Evolutionary conservation across 2,797 vertebrate genomes (phyloP).

Genomic region (Fratercula arctica): DNA sequence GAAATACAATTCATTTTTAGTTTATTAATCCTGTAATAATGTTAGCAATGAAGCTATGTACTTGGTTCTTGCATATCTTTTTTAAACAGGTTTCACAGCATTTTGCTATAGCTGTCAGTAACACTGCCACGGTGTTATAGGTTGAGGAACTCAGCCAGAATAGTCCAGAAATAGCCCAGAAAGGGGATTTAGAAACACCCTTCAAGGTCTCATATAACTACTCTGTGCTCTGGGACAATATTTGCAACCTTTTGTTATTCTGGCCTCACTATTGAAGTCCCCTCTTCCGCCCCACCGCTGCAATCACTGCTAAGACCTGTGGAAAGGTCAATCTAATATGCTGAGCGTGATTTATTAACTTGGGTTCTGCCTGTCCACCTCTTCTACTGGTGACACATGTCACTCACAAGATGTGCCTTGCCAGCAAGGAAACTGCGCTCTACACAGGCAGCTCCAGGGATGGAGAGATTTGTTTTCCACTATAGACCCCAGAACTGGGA

Average conservation of each 20-base stretch:
- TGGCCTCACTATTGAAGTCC: background rate
- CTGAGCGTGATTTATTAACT: background rate
- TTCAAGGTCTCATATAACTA: background rate
- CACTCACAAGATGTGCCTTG: background rate
- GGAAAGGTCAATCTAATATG: rapidly evolving
- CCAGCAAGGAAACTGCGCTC: background rate
- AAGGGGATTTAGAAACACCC: background rate
- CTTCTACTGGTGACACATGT: background rate
- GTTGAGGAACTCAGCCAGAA: background rate
- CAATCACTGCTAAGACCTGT: background rate
- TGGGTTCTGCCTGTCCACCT: background rate
- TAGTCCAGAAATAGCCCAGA: background rate
- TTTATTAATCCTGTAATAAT: background rate
- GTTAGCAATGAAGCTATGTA: background rate
- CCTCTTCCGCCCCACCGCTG: background rate
- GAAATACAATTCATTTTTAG: background rate
- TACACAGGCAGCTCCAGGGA: background rate
- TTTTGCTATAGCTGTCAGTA: background rate
- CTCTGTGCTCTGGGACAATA: background rate
- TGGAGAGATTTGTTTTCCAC: background rate
- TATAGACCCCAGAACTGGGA: background rate
- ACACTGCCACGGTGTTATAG: background rate
- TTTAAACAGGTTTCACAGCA: background rate
- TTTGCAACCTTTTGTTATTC: background rate
- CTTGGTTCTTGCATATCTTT: background rate